phyloP scores from a whole-genome alignment of 37 sponge, comb jelly and placozoan species.

The Agelas oroides region DNA sequence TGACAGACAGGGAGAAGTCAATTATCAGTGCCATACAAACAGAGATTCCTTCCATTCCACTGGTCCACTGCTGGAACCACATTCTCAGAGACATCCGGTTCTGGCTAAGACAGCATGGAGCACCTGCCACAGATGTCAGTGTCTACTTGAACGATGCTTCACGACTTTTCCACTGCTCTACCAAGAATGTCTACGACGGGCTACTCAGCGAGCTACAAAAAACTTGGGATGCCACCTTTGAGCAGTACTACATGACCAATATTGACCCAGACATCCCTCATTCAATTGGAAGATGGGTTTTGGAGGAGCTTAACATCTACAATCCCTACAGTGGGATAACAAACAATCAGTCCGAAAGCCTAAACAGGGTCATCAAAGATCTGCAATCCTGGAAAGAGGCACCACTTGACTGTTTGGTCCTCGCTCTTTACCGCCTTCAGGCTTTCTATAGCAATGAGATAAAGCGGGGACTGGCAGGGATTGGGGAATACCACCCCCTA shows the following conservation, averaged over 20 bases:
- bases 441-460: slow-evolving; percentile 70
- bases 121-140: neutral
- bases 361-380: slow-evolving; percentile 40
- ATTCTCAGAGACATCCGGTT: slow-evolving; percentile 4
- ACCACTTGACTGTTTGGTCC: slow-evolving; percentile 43
- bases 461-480: slow-evolving; percentile 56
- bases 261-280: slow-evolving; percentile 14
- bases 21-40: slow-evolving; percentile 16
- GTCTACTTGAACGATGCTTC: slow-evolving; percentile 26
- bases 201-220: neutral
- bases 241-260: slow-evolving; percentile 19
- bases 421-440: slow-evolving; percentile 57
- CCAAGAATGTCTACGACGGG: neutral
- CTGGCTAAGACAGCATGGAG: slow-evolving; percentile 48
- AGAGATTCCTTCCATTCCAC: neutral
- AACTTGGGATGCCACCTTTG: slow-evolving; percentile 32
- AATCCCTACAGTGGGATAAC: slow-evolving; percentile 65
- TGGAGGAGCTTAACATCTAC: slow-evolving; percentile 36
- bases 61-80: slow-evolving; percentile 51
- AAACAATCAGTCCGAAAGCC: slow-evolving; percentile 67
- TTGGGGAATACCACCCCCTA: slow-evolving; percentile 42
- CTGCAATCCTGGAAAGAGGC: slow-evolving; percentile 61
- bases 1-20: slow-evolving; percentile 33
- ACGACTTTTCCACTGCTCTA: slow-evolving; percentile 13
- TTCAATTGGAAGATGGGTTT: slow-evolving; percentile 19